Base-by-base conservation (phyloP, 2,888 invertebrate genomes). In the Drosophila meridionalis region DNA sequence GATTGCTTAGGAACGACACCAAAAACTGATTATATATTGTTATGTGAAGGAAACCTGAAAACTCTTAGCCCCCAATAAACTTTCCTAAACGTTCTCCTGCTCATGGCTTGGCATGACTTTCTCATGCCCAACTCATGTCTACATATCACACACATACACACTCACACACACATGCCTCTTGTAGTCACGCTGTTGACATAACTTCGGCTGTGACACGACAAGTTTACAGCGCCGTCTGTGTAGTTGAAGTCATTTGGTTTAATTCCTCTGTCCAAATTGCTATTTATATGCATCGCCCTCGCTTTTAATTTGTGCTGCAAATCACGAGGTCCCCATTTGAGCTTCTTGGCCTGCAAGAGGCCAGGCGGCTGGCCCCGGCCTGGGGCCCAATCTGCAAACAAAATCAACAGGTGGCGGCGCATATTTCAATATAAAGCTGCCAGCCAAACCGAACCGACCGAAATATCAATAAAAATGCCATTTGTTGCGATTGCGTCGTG, bases 401-500 rank as follows among this genome's bases (percentile, higher is more conserved):
- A 80, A 88, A 85, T 85, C 85, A 85, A 85, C 88, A 85, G 85
- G 85, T 85, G 85, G 88, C 85, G 86, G 86, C 78, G 73, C 88
- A 85, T 85, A 88, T 85, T 85, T 87, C 86, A 88, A 88, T 83
- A 83, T 85, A 82, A 77, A 78, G 82, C 88, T 83, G 76, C 71
- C 83, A 73, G 72, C 72, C 76, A 68, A 82, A 20, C 52, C 34
- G 20, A 56, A 80, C 71, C 76, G 80, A 88, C 70, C 89, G 89
- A 89, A 89, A 89, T 89, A 90, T 90, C 89, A 90, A 87, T 87
- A 87, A 87, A 87, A 90, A 90, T 87, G 87, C 87, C 87, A 90
- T 90, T 87, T 87, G 90, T 87, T 85, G 80, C 82, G 89, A 85
- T 85, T 85, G 87, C 77, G 74, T 64, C 65, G 68, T 68, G 81